These are phyloP conservation scores for Acyrthosiphon pisum DNA, from an alignment of 1,140 invertebrate genomes.

Conservation along the genomic window DNA sequence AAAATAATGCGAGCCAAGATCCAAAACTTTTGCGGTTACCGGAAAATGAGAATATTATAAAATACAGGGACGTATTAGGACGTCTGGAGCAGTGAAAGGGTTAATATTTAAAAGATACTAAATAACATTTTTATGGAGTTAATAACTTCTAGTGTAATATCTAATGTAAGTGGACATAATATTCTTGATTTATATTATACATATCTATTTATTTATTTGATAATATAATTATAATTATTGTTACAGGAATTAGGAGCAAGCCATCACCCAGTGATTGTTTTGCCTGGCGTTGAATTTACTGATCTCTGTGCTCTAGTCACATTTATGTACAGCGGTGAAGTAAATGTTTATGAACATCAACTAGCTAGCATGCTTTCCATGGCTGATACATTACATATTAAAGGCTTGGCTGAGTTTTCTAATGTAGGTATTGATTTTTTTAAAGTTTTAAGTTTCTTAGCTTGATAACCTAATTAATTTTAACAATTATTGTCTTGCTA, in stretches of 20 bases:
- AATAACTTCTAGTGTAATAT: not conserved
- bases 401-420: conserved; percentile 83
- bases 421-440: conserved; percentile 66
- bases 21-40: too few species aligned
- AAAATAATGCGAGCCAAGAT: too few species aligned
- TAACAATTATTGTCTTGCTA: not conserved
- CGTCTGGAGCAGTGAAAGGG: too few species aligned
- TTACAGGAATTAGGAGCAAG: conserved; percentile 73
- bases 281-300: conserved; percentile 79
- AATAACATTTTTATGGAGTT: not conserved
- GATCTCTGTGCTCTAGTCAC: conserved; percentile 83
- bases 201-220: not conserved
- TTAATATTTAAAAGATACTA: not conserved
- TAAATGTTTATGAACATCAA: conserved; percentile 83
- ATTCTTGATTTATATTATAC: not conserved
- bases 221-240: conserved; percentile 2
- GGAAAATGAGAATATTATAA: too few species aligned
- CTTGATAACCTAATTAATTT: not conserved
- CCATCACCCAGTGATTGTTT: conserved; percentile 82
- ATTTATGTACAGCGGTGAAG: conserved; percentile 93
- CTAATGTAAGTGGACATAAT: not conserved
- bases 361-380: conserved; percentile 81
- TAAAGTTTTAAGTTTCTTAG: not conserved
- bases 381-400: conserved; percentile 83
- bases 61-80: too few species aligned